Conservation (phyloP, 2,888 invertebrate genomes). For the Zygaena filipendulae region DNA sequence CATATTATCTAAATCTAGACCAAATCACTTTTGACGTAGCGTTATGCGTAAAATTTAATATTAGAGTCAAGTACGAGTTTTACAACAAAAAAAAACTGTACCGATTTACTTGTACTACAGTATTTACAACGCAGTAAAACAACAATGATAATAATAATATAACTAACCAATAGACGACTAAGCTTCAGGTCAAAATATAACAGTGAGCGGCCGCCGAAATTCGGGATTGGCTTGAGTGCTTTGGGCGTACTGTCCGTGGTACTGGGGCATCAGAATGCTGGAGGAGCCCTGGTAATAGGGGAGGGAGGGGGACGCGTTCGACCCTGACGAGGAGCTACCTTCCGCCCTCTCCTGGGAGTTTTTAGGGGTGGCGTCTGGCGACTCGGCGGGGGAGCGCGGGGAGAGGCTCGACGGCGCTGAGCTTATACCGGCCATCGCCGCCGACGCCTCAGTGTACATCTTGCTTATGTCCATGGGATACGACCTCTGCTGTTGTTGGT, state of each 20-base stretch:
- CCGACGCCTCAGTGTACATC: conserved; percentile 73
- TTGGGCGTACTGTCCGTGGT: conserved; percentile 69
- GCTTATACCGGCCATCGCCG: conserved; percentile 65
- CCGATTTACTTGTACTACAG: no score
- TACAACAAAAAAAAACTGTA: no score
- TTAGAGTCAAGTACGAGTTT: no score
- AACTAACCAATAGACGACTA: no score
- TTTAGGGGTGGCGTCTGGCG: conserved; percentile 64
- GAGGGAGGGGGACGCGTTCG: conserved; percentile 72
- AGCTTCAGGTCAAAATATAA: conserved; percentile 83
- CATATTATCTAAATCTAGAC: no score
- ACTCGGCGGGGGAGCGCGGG: conserved; percentile 59
- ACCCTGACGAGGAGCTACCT: conserved; percentile 70
- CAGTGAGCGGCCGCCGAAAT: conserved; percentile 79
- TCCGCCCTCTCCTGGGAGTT: conserved; percentile 60
- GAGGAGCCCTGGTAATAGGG: conserved; percentile 69
- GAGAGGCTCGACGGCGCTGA: conserved; percentile 58
- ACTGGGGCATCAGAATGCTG: conserved; percentile 75
- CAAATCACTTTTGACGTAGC: no score
- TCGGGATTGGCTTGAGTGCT: conserved; percentile 71
- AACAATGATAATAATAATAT: conserved; percentile 23
- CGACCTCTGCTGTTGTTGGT: conserved; percentile 65
- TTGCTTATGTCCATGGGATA: conserved; percentile 75
- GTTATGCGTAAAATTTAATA: no score
- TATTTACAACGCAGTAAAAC: no score